phyloP scores from a whole-genome alignment of 2,113 vertebrate genomes.

The Lophius piscatorius region DNA sequence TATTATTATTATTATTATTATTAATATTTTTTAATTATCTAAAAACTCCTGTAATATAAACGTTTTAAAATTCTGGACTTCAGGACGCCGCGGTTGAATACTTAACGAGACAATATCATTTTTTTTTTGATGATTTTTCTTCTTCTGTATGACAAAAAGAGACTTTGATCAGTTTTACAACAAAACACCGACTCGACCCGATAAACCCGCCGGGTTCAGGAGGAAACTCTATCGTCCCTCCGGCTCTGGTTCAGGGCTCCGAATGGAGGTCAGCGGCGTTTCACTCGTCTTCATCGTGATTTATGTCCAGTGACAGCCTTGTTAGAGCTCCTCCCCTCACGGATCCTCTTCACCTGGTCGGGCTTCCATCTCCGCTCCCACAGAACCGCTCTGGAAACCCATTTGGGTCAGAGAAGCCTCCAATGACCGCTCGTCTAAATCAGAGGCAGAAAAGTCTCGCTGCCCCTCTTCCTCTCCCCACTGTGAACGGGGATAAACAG shows the following conservation, averaged over 20 bases:
- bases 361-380: conserved; percentile 23
- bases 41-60: too few relatives aligned
- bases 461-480: conserved; percentile 12
- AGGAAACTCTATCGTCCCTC: conserved; percentile 54
- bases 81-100: not conserved
- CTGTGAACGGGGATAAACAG: too few relatives aligned
- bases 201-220: conserved; percentile 52
- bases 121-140: not conserved
- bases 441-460: conserved; percentile 31
- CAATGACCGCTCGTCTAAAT: conserved; percentile 56
- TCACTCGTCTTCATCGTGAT: conserved; percentile 68
- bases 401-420: conserved; percentile 64
- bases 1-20: too few relatives aligned
- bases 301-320: conserved; percentile 70
- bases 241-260: conserved; percentile 65
- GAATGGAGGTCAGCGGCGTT: conserved; percentile 63
- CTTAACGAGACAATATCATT: too few relatives aligned
- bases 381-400: conserved; percentile 43
- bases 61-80: too few relatives aligned
- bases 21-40: too few relatives aligned
- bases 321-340: conserved; percentile 69
- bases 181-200: conserved; percentile 19
- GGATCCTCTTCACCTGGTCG: conserved; percentile 58
- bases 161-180: conserved; percentile 7
- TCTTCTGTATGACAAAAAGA: conserved; percentile 1